Evolutionary conservation across 2,113 vertebrate species (phyloP), one percentile per base, ranked within the genome.

Genomic region (Chionomys nivalis): DNA sequence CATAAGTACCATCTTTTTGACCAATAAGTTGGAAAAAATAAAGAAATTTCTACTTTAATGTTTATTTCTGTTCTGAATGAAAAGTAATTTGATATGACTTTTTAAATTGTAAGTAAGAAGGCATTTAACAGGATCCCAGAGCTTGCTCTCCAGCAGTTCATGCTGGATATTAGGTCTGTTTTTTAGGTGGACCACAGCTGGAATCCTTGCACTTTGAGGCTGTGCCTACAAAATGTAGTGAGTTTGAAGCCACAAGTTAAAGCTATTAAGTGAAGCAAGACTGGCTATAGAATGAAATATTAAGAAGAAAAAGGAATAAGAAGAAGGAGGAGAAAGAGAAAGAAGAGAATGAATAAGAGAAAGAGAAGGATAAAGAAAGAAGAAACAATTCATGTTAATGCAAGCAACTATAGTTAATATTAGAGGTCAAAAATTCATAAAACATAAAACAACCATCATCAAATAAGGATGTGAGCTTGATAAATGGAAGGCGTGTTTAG

Each of bases 61-160:
- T 44, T 72, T 96, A 75, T 92, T 9, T 2, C 17, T 82, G 2
- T 52, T 89, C 66, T 81, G 7, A 87, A 86, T 90, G 26, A 44
- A 77, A 94, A 77, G 1, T 72, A 86, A 94, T n/a, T 63, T 68
- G 44, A 77, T 73, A 89, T 83, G 10, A 93, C 2, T 87, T 9
- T 68, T 72, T 4, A 96, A 92, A 24, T 8, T 24, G 89, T 13
- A 94, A 90, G 90, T 90, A 73, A 88, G 21, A 89, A 91, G 3
- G 31, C 8, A 85, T 21, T 16, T 55, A 75, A 93, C 5, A 93
- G 87, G 81, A 79, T 0, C 4, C 0, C 55, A 31, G 11, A 72
- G n/a, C 31, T 31, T 85, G 65, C 33, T 52, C 47, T 1, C 91
- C 21, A 79, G 23, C 68, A 52, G 11, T 61, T 93, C 36, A 66